phyloP scores from a whole-genome alignment of 2,888 invertebrate genomes.

The Heliothis peltigera region DNA sequence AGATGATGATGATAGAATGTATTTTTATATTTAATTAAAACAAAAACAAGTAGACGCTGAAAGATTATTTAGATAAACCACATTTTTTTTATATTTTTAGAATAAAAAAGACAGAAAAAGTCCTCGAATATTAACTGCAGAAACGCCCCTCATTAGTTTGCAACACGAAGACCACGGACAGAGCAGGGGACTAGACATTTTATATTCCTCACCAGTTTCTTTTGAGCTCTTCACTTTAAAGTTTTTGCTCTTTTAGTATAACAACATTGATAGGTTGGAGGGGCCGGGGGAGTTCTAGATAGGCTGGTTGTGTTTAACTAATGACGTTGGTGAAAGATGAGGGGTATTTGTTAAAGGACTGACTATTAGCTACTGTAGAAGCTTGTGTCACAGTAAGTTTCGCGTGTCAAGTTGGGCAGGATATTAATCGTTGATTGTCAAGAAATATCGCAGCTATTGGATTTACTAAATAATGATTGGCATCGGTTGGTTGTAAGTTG shows the following conservation, averaged over 20 bases:
- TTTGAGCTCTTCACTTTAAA: conserved; percentile 52
- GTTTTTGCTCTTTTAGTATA: conserved; percentile 40
- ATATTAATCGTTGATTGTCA: conserved; percentile 32
- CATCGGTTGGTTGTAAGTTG: background rate
- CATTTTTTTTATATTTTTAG: background rate
- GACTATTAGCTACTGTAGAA: conserved; percentile 47
- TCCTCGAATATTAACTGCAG: conserved; percentile 59
- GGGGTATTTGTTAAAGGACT: conserved; percentile 75
- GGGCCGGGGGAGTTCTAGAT: conserved; percentile 53
- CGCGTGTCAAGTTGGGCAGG: conserved; percentile 21
- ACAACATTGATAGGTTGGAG: conserved; percentile 15
- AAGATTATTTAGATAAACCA: no score
- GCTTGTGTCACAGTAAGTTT: conserved; percentile 45
- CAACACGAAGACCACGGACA: conserved; percentile 67
- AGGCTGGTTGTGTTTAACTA: conserved; percentile 72
- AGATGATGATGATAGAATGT: no score
- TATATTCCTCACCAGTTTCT: conserved; percentile 64
- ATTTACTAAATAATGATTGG: conserved; percentile 10
- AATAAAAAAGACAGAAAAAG: conserved; percentile 26
- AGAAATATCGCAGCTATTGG: conserved; percentile 8
- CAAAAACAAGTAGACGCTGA: no score
- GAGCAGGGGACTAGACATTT: conserved; percentile 67
- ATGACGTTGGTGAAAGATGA: conserved; percentile 78
- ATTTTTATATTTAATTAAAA: no score
- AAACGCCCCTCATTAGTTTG: conserved; percentile 72